phyloP scores from a whole-genome alignment of 30 jellyfish, hydroid and myxozoan genomes.

The Catostylus mosaicus region DNA sequence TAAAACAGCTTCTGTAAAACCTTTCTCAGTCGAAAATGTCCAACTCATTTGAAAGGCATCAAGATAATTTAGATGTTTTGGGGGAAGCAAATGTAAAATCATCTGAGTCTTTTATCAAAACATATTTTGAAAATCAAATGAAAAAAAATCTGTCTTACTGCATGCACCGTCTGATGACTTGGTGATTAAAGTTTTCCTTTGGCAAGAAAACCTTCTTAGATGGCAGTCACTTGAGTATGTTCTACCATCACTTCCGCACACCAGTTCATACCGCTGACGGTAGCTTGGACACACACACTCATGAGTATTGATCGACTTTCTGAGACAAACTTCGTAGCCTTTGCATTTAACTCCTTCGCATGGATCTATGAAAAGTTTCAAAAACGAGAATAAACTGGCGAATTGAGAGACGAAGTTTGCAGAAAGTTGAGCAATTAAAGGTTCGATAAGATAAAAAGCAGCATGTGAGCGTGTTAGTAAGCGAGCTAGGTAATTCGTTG shows the following conservation, averaged over 20 bases:
- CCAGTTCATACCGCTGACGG: conserved; percentile 40
- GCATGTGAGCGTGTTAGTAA: no score
- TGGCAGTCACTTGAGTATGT: conserved; percentile 83
- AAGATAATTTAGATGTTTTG: no score
- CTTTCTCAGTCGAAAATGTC: no score
- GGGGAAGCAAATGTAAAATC: no score
- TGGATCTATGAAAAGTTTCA: conserved; percentile 44
- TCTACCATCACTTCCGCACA: conserved; percentile 80
- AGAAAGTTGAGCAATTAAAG: no score
- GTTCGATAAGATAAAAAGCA: no score
- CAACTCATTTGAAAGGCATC: no score
- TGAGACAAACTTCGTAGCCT: conserved; percentile 33
- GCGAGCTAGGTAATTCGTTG: no score
- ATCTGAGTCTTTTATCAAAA: neutral
- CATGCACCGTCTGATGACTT: conserved; percentile 37
- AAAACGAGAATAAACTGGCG: no score
- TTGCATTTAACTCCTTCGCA: conserved; percentile 59
- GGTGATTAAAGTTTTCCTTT: conserved; percentile 9
- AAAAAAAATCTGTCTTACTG: conserved; percentile 36
- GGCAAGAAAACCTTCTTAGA: conserved; percentile 67
- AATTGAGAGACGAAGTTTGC: no score
- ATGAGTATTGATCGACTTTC: conserved; percentile 7
- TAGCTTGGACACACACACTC: conserved; percentile 64
- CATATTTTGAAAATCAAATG: neutral
- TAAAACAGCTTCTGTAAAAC: no score